These are phyloP conservation scores for Manis pentadactyla DNA, from an alignment of 2,797 vertebrate species.

Conservation along the genomic window DNA sequence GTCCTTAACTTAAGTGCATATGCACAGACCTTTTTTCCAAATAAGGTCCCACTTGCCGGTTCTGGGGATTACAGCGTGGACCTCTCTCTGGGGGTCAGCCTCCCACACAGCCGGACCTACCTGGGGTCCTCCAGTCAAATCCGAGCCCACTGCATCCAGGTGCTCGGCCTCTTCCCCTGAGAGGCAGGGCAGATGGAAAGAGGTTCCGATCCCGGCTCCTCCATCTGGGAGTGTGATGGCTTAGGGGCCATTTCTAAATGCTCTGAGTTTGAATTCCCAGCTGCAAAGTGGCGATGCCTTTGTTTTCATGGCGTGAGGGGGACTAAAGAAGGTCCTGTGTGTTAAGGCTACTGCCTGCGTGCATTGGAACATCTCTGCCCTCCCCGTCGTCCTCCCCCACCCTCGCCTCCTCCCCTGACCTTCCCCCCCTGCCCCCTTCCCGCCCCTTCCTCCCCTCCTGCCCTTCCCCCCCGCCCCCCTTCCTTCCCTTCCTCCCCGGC, in stretches of 20 bases:
- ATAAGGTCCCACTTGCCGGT: neutral
- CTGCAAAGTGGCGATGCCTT: too few relatives aligned
- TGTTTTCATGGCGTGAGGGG: fast-evolving
- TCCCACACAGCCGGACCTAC: neutral
- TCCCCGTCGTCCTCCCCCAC: too few relatives aligned
- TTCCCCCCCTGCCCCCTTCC: too few relatives aligned
- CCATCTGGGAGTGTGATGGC: fast-evolving
- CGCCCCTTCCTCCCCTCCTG: fast-evolving
- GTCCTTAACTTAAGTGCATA: neutral
- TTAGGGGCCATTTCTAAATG: fast-evolving
- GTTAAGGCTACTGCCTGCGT: neutral
- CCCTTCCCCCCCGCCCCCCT: too few relatives aligned
- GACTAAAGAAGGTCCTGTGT: fast-evolving
- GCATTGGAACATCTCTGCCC: fast-evolving
- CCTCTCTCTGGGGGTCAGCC: neutral
- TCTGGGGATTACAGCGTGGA: fast-evolving
- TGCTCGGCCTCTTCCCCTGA: fast-evolving
- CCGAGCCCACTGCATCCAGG: fast-evolving
- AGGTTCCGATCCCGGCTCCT: too few relatives aligned
- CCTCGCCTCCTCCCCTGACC: neutral
- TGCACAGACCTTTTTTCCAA: neutral
- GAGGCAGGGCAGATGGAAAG: neutral
- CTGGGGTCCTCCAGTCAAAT: fast-evolving
- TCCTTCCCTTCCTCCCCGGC: too few relatives aligned
- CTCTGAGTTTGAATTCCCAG: neutral